Percentiles rank a stretch among this genome's conserved stretches.
Conservation (phyloP, 2,888 invertebrate genomes). For the Anaspis maculata region DNA sequence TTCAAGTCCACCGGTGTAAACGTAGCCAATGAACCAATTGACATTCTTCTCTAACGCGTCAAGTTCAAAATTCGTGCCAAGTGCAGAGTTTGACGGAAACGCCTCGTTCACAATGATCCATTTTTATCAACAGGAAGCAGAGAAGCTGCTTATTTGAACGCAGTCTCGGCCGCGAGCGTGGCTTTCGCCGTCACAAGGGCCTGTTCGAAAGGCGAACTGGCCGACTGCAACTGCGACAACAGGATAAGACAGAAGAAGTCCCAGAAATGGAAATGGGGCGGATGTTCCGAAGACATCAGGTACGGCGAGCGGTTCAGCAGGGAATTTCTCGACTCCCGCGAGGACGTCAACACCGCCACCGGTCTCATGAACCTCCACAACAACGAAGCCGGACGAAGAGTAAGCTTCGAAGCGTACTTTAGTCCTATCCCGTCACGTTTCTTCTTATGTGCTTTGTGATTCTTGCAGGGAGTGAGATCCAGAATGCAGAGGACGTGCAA, state of each 20-base stretch:
- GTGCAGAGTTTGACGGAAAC: no score
- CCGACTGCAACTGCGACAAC: conserved; percentile 82
- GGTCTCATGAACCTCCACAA: conserved; percentile 88
- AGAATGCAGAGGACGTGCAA: conserved; percentile 85
- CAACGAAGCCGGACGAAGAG: conserved; percentile 84
- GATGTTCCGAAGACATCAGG: conserved; percentile 84
- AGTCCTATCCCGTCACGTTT: no score
- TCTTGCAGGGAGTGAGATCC: conserved; percentile 59
- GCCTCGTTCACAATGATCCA: no score
- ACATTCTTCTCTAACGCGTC: no score
- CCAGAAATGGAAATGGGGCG: conserved; percentile 86
- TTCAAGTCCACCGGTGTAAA: no score
- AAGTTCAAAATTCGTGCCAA: no score
- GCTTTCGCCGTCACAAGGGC: conserved; percentile 82
- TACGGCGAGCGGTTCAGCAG: conserved; percentile 80
- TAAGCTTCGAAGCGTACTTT: conserved; percentile 39
- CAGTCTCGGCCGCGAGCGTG: conserved; percentile 81
- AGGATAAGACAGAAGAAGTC: conserved; percentile 48
- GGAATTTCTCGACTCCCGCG: conserved; percentile 77
- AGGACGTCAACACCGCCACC: conserved; percentile 61
- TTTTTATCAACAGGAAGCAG: conserved; percentile 72
- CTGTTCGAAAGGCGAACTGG: conserved; percentile 77
- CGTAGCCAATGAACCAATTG: no score
- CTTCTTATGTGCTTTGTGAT: no score
- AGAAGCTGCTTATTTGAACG: conserved; percentile 84